Percentiles rank a stretch among this genome's conserved stretches.
Conservation (phyloP, 2,888 invertebrate species). For the Limenitis camilla region DNA sequence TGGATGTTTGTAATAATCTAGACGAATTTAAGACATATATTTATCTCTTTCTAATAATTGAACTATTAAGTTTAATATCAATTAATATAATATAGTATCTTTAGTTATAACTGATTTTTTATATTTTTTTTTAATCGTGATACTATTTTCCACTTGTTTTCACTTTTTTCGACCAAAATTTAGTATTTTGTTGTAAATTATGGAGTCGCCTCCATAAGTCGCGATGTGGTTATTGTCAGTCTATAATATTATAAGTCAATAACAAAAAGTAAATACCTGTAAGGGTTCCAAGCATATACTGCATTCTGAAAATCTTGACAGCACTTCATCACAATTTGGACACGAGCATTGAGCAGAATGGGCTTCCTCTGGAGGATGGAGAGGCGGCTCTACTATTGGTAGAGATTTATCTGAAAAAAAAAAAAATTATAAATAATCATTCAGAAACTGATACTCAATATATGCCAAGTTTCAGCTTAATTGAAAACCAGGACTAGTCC, state of each 20-base stretch:
- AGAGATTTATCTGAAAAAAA: slow-evolving; percentile 58
- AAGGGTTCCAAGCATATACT: slow-evolving; percentile 68
- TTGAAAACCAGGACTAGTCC: not conserved
- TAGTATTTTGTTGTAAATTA: too few species aligned
- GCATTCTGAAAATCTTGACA: slow-evolving; percentile 65
- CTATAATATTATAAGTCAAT: not conserved
- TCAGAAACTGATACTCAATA: not conserved
- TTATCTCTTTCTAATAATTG: too few species aligned
- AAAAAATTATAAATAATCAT: slow-evolving; percentile 3
- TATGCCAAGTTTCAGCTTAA: not conserved
- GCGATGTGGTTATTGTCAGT: too few species aligned
- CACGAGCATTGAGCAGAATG: slow-evolving; percentile 62
- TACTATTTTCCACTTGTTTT: too few species aligned
- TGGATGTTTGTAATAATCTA: too few species aligned
- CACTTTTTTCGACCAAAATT: too few species aligned
- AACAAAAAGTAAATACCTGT: slow-evolving; percentile 43
- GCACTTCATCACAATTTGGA: slow-evolving; percentile 63
- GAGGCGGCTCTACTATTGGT: slow-evolving; percentile 46
- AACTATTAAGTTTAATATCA: too few species aligned
- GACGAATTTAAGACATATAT: too few species aligned
- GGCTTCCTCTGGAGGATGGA: slow-evolving; percentile 47
- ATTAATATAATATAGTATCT: too few species aligned
- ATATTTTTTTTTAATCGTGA: too few species aligned
- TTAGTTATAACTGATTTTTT: too few species aligned
- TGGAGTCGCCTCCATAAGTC: too few species aligned